phyloP scores from a whole-genome alignment of 2,113 vertebrate species.

The Prunella himalayana region DNA sequence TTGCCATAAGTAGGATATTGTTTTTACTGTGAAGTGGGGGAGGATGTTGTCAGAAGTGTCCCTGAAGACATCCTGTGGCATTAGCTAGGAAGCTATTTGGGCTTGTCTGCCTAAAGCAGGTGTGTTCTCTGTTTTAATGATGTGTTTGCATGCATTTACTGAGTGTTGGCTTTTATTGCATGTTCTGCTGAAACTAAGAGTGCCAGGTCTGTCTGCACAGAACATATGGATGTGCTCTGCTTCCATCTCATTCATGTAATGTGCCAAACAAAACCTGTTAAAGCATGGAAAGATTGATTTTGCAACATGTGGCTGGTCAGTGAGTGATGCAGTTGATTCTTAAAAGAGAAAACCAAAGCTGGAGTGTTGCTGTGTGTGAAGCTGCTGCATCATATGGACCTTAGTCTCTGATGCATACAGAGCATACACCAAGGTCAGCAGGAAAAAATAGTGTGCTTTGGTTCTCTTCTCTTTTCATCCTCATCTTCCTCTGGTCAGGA shows the following conservation, averaged over 20 bases:
- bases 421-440: not conserved
- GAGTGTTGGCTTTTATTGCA: not conserved
- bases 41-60: not conserved
- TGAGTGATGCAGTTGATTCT: not conserved
- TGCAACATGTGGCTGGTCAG: not conserved
- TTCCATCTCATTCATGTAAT: slow-evolving; percentile 12
- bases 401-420: not conserved
- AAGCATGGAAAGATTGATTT: not conserved
- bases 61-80: slow-evolving; percentile 6
- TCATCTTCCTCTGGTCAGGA: not conserved
- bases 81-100: not conserved
- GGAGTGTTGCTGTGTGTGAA: not conserved
- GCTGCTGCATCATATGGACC: not conserved
- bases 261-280: slow-evolving; percentile 6
- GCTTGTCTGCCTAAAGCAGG: slow-evolving; percentile 41
- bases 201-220: slow-evolving; percentile 44
- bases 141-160: slow-evolving; percentile 23
- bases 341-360: not conserved
- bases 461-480: not conserved
- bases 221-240: not conserved
- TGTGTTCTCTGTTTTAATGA: slow-evolving; percentile 42
- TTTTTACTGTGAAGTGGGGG: not conserved
- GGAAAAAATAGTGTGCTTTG: not conserved
- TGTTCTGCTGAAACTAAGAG: slow-evolving; percentile 55
- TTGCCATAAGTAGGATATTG: not conserved